Evolutionary conservation across 1,140 invertebrate species (phyloP), one percentile per base, ranked within the genome.

Genomic region (Drosophila oshimai): DNA sequence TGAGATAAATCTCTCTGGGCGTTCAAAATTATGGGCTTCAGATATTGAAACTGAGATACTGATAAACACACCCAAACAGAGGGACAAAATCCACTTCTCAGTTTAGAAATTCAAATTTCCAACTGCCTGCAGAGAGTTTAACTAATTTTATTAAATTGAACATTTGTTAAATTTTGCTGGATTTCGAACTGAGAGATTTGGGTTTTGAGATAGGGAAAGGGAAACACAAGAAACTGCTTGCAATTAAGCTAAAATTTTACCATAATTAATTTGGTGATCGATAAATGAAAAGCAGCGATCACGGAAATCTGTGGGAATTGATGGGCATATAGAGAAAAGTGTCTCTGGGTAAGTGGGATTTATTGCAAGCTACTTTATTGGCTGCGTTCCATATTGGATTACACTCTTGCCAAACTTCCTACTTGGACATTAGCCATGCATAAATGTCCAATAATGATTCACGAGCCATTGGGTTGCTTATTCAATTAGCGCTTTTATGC

Each of bases 401-500:
- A 36, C 49, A 42, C 34, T 46, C 29, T 58, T 36, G 18, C 4
- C 2, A 18, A 20, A 65, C 42, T 53, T 46, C 44, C 26, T 49
- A 36, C 53, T 34, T 20, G 69, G 18, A 33, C 41, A 77, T 81
- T 79, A 78, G 42, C 37, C 39, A 50, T 54, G 57, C 78, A 83
- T 83, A 77, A 83, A 78, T 55, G 62, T 84, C 74, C 29, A 41
- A 55, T 41, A 49, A 45, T 84, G 80, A 80, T 84, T 79, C 57
- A 84, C 71, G 75, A 80, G 54, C 65, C 29, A 75, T 68, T 53
- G 64, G 31, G 37, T 86, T 79, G 80, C 80, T 84, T 84, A 84
- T 80, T 84, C 79, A 84, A 84, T 84, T 86, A 84, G 71, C 79
- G 70, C 79, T 75, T 86, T 86, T 84, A 84, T 80, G 75, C 17